Base-by-base conservation (phyloP, 2,888 invertebrate species). In the Ormia ochracea region DNA sequence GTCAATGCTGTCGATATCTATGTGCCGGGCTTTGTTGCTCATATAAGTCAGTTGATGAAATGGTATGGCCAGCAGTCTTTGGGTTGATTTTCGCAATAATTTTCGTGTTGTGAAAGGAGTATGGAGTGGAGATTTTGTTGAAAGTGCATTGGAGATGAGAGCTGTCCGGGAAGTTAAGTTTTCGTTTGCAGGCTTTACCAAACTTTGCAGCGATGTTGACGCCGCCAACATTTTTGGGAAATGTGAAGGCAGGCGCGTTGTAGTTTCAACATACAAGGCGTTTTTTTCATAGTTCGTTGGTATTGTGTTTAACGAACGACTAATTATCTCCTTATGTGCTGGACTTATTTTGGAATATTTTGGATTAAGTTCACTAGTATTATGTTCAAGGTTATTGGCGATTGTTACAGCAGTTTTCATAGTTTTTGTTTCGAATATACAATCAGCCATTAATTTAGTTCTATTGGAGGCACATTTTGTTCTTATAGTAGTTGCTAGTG, bases 1-100 rank as follows among this genome's bases (percentile, higher is more conserved):
- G 83, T 88, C 87, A 81, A 87, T 84, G 73, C 85, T 87, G 78
- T 87, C 87, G 56, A 87, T 87, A 61, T 87, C 86, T 50, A 87
- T 87, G 50, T 88, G 87, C 17, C 88, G 87, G 28, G 85, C 87
- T 68, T 84, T 83, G 56, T 88, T 87, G 21, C 87, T 85, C 26
- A 87, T 85, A 73, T 87, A 87, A 45, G 86, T 87, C 63, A 87
- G 70, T 52, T 86, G 85, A 78, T 86, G 87, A 68, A 84, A 87
- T 14, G 88, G 88, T 4, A 87, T 87, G 61, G 88, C 88, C 66
- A 85, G 73, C 70, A 87, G 76, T 70, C 81, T 84, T 61, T 86
- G 85, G 36, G 86, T 87, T 14, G 85, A 87, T 78, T 86, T 87
- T 26, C 87, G 82, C 5, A 86, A 61, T 12, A 84, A 82, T 78